Evolutionary conservation across 2,797 vertebrate species (phyloP).

Genomic region (Myotis vivesi): DNA sequence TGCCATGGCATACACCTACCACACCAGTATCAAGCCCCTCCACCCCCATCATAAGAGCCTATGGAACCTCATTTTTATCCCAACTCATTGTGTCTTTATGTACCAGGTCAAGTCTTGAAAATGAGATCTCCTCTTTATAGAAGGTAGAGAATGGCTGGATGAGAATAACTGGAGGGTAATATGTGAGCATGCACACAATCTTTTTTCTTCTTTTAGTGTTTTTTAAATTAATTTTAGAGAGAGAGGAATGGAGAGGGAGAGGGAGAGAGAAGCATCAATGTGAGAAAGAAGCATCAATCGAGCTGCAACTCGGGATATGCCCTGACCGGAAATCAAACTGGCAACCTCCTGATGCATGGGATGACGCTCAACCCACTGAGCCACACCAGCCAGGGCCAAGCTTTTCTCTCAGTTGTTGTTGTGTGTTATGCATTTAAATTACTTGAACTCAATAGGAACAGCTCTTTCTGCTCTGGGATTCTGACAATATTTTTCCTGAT

Average conservation of each 20-base stretch:
- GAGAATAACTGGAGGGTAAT: background rate
- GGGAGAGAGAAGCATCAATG: background rate
- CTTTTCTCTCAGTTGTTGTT: background rate
- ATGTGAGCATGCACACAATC: background rate
- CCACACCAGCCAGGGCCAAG: background rate
- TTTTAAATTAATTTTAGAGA: background rate
- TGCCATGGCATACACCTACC: background rate
- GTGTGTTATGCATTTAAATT: background rate
- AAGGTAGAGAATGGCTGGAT: background rate
- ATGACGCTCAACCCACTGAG: background rate
- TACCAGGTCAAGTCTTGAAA: background rate
- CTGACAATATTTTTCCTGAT: conserved; percentile 55
- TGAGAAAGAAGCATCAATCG: background rate
- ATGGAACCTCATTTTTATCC: background rate
- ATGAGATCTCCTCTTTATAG: background rate
- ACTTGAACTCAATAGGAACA: conserved; percentile 55
- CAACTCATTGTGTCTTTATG: background rate
- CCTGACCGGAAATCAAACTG: background rate
- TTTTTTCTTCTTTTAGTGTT: background rate
- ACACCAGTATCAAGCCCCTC: background rate
- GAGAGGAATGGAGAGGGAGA: background rate
- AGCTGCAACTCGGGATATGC: background rate
- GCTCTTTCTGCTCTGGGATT: conserved; percentile 13
- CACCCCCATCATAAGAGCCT: background rate
- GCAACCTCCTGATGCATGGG: background rate